These are phyloP conservation scores for zebrafish (Danio rerio) DNA, from an alignment of 2,113 vertebrate genomes.

Conservation along the genomic window GRCz12tu NC_133182.1:25971001-25971500, in stretches of 20 bases:
- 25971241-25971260: slow-evolving; percentile 51
- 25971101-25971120: too few species aligned
- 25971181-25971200: background rate
- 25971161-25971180: background rate
- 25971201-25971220: background rate
- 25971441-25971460: background rate
- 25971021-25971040: too few species aligned
- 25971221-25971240: background rate
- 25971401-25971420: background rate
- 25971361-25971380: slow-evolving; percentile 28
- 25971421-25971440: background rate
- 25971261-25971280: slow-evolving; percentile 49
- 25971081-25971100: too few species aligned
- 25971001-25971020: too few species aligned
- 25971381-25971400: background rate
- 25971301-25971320: slow-evolving; percentile 61
- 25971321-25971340: slow-evolving; percentile 46
- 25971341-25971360: slow-evolving; percentile 1
- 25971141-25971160: background rate
- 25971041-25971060: too few species aligned
- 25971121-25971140: too few species aligned
- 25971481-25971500: too few species aligned
- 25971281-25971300: slow-evolving; percentile 53
- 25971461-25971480: background rate
- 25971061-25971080: too few species aligned